Conservation (phyloP, 2,797 vertebrate species). For the Dicrostonyx torquatus region DNA sequence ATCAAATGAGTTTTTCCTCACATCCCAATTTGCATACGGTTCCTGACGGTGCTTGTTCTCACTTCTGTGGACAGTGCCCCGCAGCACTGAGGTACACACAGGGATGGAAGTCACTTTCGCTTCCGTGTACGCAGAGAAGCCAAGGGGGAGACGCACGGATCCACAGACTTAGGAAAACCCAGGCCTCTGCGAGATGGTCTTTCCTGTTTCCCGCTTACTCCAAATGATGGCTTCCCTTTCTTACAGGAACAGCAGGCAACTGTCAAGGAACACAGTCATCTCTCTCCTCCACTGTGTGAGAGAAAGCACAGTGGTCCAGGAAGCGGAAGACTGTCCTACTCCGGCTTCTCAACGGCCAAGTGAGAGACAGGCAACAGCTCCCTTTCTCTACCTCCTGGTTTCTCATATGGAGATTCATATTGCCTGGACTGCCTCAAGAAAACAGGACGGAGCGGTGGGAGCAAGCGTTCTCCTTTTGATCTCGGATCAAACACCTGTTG, state of each 20-base stretch:
- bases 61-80: background rate
- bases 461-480: background rate
- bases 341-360: background rate
- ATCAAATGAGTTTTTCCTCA: conserved; percentile 67
- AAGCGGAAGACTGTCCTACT: background rate
- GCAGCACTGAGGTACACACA: background rate
- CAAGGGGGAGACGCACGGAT: background rate
- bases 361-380: background rate
- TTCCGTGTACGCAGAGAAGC: background rate
- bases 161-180: background rate
- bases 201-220: background rate
- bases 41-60: conserved; percentile 1
- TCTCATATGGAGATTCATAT: background rate
- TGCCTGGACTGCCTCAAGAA: background rate
- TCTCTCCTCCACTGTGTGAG: background rate
- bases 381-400: background rate
- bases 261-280: background rate
- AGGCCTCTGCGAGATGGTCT: background rate
- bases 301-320: background rate
- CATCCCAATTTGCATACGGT: conserved; percentile 57
- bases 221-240: conserved; percentile 18
- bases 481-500: background rate
- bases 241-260: background rate
- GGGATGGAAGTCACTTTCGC: background rate
- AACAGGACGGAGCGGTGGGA: background rate